A percentile compares a stretch with the other conserved stretches of the same genome.
phyloP scores from a whole-genome alignment of 2,113 vertebrate genomes.

The Lagopus muta region DNA sequence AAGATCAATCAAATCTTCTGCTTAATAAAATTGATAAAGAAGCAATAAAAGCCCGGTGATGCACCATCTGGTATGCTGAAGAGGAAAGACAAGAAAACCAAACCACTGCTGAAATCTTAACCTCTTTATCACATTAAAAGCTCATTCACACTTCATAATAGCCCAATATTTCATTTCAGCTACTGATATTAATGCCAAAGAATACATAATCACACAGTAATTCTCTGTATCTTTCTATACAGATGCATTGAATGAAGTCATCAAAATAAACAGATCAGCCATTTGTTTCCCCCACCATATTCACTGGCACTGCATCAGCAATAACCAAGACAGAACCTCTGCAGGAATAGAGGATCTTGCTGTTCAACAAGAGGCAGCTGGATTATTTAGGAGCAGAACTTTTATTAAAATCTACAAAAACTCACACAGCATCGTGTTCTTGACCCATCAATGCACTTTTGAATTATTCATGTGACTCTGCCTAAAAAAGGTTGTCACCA shows the following conservation, averaged over 20 bases:
- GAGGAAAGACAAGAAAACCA: slow-evolving; percentile 55
- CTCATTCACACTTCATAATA: slow-evolving; percentile 15
- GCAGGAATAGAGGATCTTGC: background rate
- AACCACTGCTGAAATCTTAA: slow-evolving; percentile 25
- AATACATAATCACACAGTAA: slow-evolving; percentile 48
- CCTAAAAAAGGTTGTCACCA: background rate
- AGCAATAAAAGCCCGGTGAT: slow-evolving; percentile 61
- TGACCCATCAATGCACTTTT: background rate
- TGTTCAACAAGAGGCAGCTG: slow-evolving; percentile 18
- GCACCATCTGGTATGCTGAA: slow-evolving; percentile 36
- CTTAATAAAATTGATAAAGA: slow-evolving; percentile 81
- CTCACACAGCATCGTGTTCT: background rate
- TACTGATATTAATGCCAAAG: slow-evolving; percentile 35
- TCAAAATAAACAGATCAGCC: background rate
- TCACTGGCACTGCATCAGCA: background rate
- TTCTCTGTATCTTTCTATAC: slow-evolving; percentile 20
- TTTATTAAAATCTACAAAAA: background rate
- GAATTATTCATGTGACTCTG: background rate
- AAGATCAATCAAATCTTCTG: slow-evolving; percentile 79
- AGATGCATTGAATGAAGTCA: background rate
- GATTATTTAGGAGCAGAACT: background rate
- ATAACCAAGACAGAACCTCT: slow-evolving; percentile 11
- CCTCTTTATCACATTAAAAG: slow-evolving; percentile 38
- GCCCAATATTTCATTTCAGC: slow-evolving; percentile 29
- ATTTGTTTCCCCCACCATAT: background rate